Evolutionary conservation across 2,888 invertebrate species (phyloP), one percentile per base, ranked within the genome.

Genomic region (Orthosia gracilis): DNA sequence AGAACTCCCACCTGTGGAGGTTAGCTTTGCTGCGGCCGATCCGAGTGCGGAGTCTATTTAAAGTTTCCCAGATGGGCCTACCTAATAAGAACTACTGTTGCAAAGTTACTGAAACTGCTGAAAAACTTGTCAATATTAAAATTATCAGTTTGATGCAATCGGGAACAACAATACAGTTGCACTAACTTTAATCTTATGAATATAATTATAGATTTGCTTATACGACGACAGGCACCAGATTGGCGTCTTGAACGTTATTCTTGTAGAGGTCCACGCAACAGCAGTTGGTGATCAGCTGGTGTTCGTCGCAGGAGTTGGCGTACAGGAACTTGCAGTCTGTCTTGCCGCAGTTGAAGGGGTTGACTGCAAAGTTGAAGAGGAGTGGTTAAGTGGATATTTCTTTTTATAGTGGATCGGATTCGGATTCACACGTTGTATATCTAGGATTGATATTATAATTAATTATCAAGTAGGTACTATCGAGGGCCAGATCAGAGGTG

Each of bases 231-330:
- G 92, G 88, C 13, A 80, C 78, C 0, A 77, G 31, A 17, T 91
- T 88, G 4, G 74, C 79, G 50, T 78, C 84, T 12, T 73, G 82
- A 57, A 26, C 92, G 54, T 85, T 92, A 63, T 84, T 93, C 87
- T 94, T 96, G 84, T 93, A 92, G 17, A 97, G 94, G 88, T 97
- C 97, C 59, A 97, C 97, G 88, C 98, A 98, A 90, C 98, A 98
- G 90, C 98, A 98, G 78, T 97, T 97, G 17, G 97, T 97, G 85
- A 98, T 98, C 67, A 98, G 94, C 82, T 97, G 94, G 91, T 98
- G 97, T 88, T 98, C 98, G 72, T 97, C 94, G 89, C 98, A 98
- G 23, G 97, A 97, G 92, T 98, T 98, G 57, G 98, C 97, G 91
- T 98, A 97, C 4, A 98, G 95, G 92, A 97, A 97, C 86, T 97